Evolutionary conservation across 1,140 invertebrate species (phyloP).

Genomic region (Araneus ventricosus): DNA sequence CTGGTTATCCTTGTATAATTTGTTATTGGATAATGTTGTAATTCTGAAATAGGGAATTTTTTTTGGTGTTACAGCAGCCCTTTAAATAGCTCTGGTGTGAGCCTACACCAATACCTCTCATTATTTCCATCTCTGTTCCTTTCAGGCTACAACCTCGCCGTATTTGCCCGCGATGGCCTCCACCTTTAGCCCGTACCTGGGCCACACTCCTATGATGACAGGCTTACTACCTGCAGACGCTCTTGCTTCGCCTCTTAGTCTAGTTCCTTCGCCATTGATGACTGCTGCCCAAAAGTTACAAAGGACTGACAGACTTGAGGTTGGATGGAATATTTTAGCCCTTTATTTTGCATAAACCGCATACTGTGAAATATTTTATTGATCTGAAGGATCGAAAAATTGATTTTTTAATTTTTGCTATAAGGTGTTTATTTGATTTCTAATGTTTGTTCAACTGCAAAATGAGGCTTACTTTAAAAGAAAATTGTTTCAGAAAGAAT

Average conservation of each 20-base stretch:
- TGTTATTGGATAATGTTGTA: too few relatives aligned
- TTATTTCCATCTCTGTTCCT: not conserved
- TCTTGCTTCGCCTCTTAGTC: conserved; percentile 65
- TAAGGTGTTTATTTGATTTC: too few relatives aligned
- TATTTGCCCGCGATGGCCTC: conserved; percentile 88
- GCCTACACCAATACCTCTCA: not conserved
- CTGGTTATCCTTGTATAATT: too few relatives aligned
- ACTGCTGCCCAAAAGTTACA: conserved; percentile 89
- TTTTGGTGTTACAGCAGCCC: not conserved
- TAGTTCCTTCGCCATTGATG: conserved; percentile 82
- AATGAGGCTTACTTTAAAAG: too few relatives aligned
- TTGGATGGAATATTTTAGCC: conserved; percentile 81
- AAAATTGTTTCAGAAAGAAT: too few relatives aligned
- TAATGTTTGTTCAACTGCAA: too few relatives aligned
- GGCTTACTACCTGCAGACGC: conserved; percentile 72
- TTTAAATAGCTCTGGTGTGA: not conserved
- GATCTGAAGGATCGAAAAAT: not conserved
- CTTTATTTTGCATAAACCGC: not conserved
- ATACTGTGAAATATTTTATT: not conserved
- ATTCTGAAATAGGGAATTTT: too few relatives aligned
- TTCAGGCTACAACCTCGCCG: conserved; percentile 87
- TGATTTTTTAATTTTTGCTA: not conserved
- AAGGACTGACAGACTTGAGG: conserved; percentile 96
- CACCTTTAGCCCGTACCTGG: conserved; percentile 92
- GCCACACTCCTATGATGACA: conserved; percentile 73